Evolutionary conservation across 2,797 vertebrate species (phyloP).

Genomic region (Hippoglossus hippoglossus): DNA sequence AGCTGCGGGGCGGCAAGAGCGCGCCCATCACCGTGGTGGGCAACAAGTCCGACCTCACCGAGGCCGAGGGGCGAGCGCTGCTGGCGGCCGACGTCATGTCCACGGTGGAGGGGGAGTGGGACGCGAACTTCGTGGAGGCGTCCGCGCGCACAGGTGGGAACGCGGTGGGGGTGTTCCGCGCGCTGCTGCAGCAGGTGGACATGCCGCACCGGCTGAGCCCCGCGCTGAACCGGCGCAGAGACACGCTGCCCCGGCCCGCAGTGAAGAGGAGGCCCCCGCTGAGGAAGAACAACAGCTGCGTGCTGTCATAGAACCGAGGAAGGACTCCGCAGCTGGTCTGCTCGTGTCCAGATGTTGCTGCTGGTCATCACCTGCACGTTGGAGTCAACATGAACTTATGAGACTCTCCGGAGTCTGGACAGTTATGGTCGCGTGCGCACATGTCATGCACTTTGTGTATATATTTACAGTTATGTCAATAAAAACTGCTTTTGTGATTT

Average conservation of each 20-base stretch:
- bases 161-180: conserved; percentile 69
- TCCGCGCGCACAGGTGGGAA: conserved; percentile 77
- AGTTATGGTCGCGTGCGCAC: background rate
- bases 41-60: conserved; percentile 68
- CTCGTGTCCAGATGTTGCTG: conserved; percentile 15
- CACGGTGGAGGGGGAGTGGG: conserved; percentile 76
- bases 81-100: conserved; percentile 64
- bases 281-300: conserved; percentile 77
- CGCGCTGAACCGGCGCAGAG: conserved; percentile 62
- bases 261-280: conserved; percentile 35
- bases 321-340: conserved; percentile 44
- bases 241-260: conserved; percentile 47
- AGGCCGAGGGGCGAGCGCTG: conserved; percentile 56
- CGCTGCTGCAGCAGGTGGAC: conserved; percentile 75
- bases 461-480: background rate
- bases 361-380: conserved; percentile 6
- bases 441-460: background rate
- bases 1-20: conserved; percentile 57
- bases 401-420: background rate
- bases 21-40: conserved; percentile 79
- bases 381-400: too few relatives aligned
- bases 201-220: conserved; percentile 69
- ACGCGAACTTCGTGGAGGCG: conserved; percentile 77
- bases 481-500: background rate
- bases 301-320: conserved; percentile 64